phyloP scores from a whole-genome alignment of 2,888 invertebrate genomes.

The Phragmatobia fuliginosa region DNA sequence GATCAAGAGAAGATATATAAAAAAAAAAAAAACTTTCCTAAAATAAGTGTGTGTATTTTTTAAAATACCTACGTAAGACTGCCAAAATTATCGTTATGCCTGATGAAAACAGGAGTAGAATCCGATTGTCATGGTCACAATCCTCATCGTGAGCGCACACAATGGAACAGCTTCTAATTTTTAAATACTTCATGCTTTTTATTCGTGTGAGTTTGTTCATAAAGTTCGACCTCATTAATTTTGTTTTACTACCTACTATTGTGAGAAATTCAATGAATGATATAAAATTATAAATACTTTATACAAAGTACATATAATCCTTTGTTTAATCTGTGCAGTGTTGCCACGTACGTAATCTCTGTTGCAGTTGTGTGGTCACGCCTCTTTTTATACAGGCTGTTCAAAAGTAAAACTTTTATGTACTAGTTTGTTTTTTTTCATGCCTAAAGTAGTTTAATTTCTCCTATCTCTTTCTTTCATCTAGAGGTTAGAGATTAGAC shows the following conservation, averaged over 20 bases:
- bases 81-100: too few species aligned
- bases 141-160: too few species aligned
- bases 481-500: not conserved
- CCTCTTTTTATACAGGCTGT: slow-evolving; percentile 62
- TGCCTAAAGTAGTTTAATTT: not conserved
- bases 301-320: slow-evolving; percentile 64
- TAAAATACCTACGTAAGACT: too few species aligned
- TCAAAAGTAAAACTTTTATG: slow-evolving; percentile 22
- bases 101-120: too few species aligned
- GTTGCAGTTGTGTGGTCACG: slow-evolving; percentile 76
- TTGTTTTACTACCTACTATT: slow-evolving; percentile 33
- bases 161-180: not conserved
- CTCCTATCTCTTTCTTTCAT: not conserved
- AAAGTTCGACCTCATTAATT: not conserved
- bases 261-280: slow-evolving; percentile 27
- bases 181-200: not conserved
- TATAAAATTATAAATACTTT: slow-evolving; percentile 4
- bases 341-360: slow-evolving; percentile 72
- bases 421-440: not conserved
- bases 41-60: too few species aligned
- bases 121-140: too few species aligned
- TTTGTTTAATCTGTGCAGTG: slow-evolving; percentile 73
- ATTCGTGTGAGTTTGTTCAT: not conserved
- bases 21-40: too few species aligned
- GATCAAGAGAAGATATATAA: too few species aligned